These are phyloP conservation scores for Penaeus monodon DNA, from an alignment of 2,888 invertebrate species.

Conservation along the genomic window DNA sequence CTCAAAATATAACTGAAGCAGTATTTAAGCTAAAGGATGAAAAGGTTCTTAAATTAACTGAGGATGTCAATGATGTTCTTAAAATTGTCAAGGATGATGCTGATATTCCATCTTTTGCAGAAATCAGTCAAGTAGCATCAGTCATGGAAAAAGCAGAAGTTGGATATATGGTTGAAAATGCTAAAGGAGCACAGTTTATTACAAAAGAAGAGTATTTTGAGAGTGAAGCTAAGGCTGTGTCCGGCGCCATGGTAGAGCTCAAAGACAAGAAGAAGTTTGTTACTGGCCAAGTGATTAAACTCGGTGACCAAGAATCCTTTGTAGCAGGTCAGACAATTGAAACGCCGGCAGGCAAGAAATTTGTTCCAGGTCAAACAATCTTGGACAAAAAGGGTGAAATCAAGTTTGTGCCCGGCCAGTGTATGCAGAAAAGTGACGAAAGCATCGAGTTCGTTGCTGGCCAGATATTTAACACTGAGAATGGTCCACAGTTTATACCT, in stretches of 20 bases:
- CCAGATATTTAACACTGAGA: constrained; percentile 50
- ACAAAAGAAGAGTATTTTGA: constrained; percentile 31
- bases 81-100: constrained; percentile 35
- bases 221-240: constrained; percentile 35
- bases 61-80: constrained; percentile 47
- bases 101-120: constrained; percentile 52
- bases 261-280: constrained; percentile 64
- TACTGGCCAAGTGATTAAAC: constrained; percentile 77
- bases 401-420: constrained; percentile 65
- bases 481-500: constrained; percentile 66
- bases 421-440: constrained; percentile 34
- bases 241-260: constrained; percentile 54
- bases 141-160: constrained; percentile 44
- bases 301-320: constrained; percentile 75
- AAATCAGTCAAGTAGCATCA: constrained; percentile 46
- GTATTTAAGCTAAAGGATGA: constrained; percentile 37
- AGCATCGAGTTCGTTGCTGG: constrained; percentile 53
- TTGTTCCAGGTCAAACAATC: constrained; percentile 66
- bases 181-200: constrained; percentile 51
- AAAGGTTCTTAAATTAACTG: constrained; percentile 46
- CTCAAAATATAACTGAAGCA: constrained; percentile 39
- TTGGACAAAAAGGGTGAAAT: constrained; percentile 56
- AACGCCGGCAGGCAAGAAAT: constrained; percentile 71
- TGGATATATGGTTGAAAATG: constrained; percentile 56
- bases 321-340: constrained; percentile 79